Percentiles rank a stretch among this genome's conserved stretches.
Evolutionary conservation across 2,113 vertebrate species (phyloP).

Genomic region (Murina feae): DNA sequence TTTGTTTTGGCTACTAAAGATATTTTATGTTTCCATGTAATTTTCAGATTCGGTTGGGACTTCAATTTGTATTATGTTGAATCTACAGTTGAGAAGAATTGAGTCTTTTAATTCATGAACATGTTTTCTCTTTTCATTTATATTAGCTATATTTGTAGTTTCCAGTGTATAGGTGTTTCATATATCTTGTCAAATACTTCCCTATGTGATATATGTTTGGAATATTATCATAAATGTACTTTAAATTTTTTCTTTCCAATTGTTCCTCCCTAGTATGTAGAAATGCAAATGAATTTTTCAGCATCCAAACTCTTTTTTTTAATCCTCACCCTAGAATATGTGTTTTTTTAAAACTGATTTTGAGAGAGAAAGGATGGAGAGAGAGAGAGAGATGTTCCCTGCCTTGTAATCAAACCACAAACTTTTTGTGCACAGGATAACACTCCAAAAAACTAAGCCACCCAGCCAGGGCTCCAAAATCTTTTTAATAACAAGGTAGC

Average conservation of each 20-base stretch:
- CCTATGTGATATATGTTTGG: neutral
- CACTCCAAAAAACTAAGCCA: no score
- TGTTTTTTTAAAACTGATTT: no score
- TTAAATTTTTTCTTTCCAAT: neutral
- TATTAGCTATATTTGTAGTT: neutral
- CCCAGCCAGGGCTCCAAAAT: neutral
- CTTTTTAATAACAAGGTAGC: conserved; percentile 80
- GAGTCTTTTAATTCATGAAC: neutral
- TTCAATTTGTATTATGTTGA: neutral
- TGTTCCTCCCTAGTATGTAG: neutral
- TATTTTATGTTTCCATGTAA: neutral
- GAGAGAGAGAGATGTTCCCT: no score
- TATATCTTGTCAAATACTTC: neutral
- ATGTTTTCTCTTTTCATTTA: neutral
- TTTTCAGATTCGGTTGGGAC: neutral
- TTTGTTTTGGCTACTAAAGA: no score
- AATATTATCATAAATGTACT: neutral
- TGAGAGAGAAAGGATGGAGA: no score
- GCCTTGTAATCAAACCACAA: no score
- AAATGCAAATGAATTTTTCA: neutral
- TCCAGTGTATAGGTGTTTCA: neutral
- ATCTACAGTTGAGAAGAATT: neutral
- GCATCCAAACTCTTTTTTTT: neutral
- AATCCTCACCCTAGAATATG: no score
- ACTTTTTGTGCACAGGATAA: no score